Conservation (phyloP, 1,140 invertebrate species). For the Drosophila nannoptera region DNA sequence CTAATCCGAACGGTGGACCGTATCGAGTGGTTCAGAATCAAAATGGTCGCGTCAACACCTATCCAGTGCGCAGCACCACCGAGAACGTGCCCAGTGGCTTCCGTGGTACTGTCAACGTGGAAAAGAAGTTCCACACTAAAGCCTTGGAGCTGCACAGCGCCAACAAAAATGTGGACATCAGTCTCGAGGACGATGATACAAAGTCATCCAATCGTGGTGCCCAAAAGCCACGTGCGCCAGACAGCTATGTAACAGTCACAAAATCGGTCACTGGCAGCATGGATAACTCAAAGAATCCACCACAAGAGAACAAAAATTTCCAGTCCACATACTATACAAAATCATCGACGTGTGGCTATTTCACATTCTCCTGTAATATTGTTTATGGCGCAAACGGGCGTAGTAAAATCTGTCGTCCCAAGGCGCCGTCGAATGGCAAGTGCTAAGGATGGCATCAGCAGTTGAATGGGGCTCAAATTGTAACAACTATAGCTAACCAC, state of each 20-base stretch:
- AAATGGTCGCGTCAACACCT: conserved; percentile 63
- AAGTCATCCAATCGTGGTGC: conserved; percentile 78
- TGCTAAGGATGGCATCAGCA: conserved; percentile 52
- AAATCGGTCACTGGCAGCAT: conserved; percentile 87
- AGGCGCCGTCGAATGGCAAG: conserved; percentile 79
- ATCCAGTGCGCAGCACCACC: conserved; percentile 56
- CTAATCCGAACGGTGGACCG: conserved; percentile 52
- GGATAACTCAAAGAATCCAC: conserved; percentile 81
- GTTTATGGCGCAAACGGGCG: conserved; percentile 87
- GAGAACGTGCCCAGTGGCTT: conserved; percentile 73
- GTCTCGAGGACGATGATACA: conserved; percentile 61
- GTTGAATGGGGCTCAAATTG: conserved; percentile 56
- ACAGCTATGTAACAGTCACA: conserved; percentile 85
- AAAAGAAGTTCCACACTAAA: conserved; percentile 77
- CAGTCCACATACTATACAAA: conserved; percentile 90
- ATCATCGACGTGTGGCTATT: conserved; percentile 90
- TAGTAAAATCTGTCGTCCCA: conserved; percentile 89
- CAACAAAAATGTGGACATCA: conserved; percentile 61
- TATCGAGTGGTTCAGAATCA: conserved; percentile 73
- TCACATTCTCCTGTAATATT: conserved; percentile 89
- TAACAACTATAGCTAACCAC: conserved; percentile 41
- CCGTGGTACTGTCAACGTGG: conserved; percentile 76
- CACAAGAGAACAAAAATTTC: conserved; percentile 83
- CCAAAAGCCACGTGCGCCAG: conserved; percentile 65
- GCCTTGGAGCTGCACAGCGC: conserved; percentile 58